Base-by-base conservation (phyloP, 2,797 vertebrate genomes). In the Rhodeus uyekii region DNA sequence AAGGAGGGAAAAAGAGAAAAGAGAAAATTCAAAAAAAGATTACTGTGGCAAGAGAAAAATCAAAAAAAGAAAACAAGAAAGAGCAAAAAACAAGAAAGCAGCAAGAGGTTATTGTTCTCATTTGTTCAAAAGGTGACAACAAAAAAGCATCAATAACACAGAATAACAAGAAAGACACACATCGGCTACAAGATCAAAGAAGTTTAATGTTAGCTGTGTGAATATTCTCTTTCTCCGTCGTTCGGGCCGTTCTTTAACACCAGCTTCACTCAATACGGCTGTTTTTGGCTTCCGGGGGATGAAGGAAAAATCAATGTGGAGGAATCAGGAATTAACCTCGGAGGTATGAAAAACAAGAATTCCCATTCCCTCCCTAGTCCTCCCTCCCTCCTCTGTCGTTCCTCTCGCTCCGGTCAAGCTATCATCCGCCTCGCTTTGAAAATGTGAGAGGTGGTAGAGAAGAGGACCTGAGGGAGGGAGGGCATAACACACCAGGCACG, bases 1-100 rank as follows among this genome's bases (percentile, higher is more conserved):
- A 95, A 93, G 92, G 93, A 93, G 94, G 94, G 93, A 95, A 96
- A 96, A 95, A 95, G 95, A 96, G 96, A 96, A 96, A 96, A 94
- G 95, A 93, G 93, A 95, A 94, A 95, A 94, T 91, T 95, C 94
- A 95, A 95, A 95, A 78, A 95, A 95, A 93, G 93, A 95, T 95
- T 94, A 94, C 93, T 94, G 93, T 94, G 94, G 91, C 91, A 95
- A 95, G 90, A 95, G 92, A 93, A 93, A 83, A 86, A 91, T 90
- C 91, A 94, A 95, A 94, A 60, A 94, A 94, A 93, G 92, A 93
- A 94, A 94, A 94, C 93, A 95, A 94, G 93, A 91, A 95, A 94
- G 94, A 94, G 92, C 90, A 93, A 95, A 95, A 90, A 90, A 89
- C 91, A 82, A 94, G 92, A 94, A 92, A 92, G 91, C 89, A 94